Evolutionary conservation across 2,113 vertebrate genomes (phyloP).

Genomic region (Caranx ignobilis): DNA sequence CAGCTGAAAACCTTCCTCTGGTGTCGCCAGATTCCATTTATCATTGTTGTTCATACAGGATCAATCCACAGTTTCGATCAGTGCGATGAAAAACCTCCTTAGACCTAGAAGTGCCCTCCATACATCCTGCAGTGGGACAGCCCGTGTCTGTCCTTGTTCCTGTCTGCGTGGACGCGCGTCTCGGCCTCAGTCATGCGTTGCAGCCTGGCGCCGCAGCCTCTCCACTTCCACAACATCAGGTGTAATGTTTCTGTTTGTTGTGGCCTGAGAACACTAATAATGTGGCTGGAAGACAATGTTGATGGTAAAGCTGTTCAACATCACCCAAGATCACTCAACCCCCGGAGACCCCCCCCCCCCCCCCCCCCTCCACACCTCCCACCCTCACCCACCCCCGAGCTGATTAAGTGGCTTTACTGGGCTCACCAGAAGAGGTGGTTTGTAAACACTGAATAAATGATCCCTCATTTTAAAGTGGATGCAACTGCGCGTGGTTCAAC

Average conservation of each 20-base stretch:
- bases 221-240: constrained; percentile 85
- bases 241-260: constrained; percentile 89
- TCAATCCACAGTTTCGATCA: not conserved
- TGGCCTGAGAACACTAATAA: constrained; percentile 82
- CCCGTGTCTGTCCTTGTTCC: constrained; percentile 66
- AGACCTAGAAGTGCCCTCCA: constrained; percentile 4
- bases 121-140: constrained; percentile 44
- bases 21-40: not conserved
- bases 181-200: constrained; percentile 86
- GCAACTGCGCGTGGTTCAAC: not conserved
- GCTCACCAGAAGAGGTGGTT: constrained; percentile 39
- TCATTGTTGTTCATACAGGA: not conserved
- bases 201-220: constrained; percentile 85
- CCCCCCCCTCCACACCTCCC: too few relatives aligned
- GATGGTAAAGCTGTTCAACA: constrained; percentile 81
- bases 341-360: constrained; percentile 41
- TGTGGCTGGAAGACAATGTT: constrained; percentile 78
- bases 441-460: constrained; percentile 27
- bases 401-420: constrained; percentile 58
- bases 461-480: not conserved
- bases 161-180: constrained; percentile 60
- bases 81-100: not conserved
- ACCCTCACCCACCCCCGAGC: constrained; percentile 14
- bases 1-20: not conserved
- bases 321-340: constrained; percentile 78